Evolutionary conservation across 2,113 vertebrate genomes (phyloP), one percentile per base, ranked within the genome.

Genomic region (Chaetops frenatus): DNA sequence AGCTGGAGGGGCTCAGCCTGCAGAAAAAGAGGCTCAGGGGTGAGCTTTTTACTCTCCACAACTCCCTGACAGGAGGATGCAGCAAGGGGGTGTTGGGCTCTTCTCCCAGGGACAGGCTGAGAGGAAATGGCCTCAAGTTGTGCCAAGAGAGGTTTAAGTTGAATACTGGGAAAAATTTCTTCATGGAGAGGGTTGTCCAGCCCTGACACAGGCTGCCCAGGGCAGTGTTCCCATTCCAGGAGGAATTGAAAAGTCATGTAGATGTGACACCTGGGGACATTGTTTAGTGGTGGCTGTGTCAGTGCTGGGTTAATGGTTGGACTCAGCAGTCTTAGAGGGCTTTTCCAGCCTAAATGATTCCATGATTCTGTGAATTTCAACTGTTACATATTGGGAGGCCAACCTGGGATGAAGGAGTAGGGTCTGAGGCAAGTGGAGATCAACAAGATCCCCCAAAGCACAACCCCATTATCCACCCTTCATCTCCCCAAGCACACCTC

Each of bases 31-130:
- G 12, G 28, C 15, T 73, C 9, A 8, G 12, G 60, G 12, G 12
- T 6, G 4, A 10, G 9, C 5, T 27, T 44, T 1, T 38, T 1
- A 1, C 16, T 73, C 60, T 73, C 2, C 13, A 50, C 15, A 66
- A 2, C 10, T 58, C 22, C 35, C 44, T 73, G 45, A 24, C 33
- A 38, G 44, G 10, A 50, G 36, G 14, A 6, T 2, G 5, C 8
- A 44, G 48, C 25, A 0, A 3, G 25, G 9, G 1, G 9, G 24
- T 5, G 0, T 24, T 1, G 0, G 62, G 18, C 25, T 69, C 21
- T 61, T 14, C 29, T 61, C 11, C 11, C 5, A 10, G 36, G 56
- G 54, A 12, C n/a, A 61, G 29, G 29, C 61, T 0, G 22, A 69
- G 40, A 76, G 25, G 9, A 5, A 77, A 36, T 0, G 7, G 18